Evolutionary conservation across 2,888 invertebrate genomes (phyloP), one percentile per base, ranked within the genome.

Genomic region (Lacanobia oleracea): DNA sequence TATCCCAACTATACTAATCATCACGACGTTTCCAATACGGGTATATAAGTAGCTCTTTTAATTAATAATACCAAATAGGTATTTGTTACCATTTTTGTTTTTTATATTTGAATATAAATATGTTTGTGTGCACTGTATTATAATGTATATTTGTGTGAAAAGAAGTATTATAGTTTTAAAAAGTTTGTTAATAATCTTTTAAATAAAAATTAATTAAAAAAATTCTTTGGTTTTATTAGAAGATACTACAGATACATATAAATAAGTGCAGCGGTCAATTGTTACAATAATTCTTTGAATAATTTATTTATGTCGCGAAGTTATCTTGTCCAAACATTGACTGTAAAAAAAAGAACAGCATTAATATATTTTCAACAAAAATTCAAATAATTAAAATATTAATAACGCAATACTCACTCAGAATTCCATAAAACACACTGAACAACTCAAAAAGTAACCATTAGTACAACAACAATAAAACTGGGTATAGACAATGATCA

Each of bases 321-420:
- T 96, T 96, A 66, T 96, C 95, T 75, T 95, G 88, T 85, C 95
- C 95, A 88, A 94, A 95, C 93, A 93, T 94, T 73, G 94, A 93
- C 95, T 96, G 95, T 88, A 95, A 89, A 90, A 92, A n/a, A 90
- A 79, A 61, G 43, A 23, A n/a, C 6, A 66, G 59, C 33, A 65
- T 23, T 69, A 51, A 48, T 23, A 12, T 23, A 33, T 9, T 16
- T 57, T 27, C 4, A 51, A 43, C 1, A 23, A n/a, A 2, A 27
- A 59, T n/a, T 56, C 4, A 48, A 67, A 48, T 16, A 0, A 67
- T 7, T 14, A 51, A 59, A 70, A 63, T 57, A 61, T 63, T 18
- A 45, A 45, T 27, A 63, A 54, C 12, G 60, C 23, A 23, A 63
- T 85, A 85, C 85, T 85, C 77, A 85, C 84, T 79, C 61, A 37